Evolutionary conservation across 2,888 invertebrate species (phyloP).

Genomic region (Idaea straminata): DNA sequence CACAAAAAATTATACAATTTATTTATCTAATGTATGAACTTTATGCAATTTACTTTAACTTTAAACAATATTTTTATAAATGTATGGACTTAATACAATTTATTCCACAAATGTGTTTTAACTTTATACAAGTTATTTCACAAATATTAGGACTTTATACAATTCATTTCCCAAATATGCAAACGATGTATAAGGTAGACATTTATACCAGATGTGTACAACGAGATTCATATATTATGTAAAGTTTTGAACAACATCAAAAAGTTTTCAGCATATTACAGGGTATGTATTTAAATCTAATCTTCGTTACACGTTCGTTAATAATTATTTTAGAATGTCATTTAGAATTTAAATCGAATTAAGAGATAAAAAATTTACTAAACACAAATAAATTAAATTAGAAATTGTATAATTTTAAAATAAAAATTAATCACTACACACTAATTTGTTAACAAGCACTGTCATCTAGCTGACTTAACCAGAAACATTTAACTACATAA

Average conservation of each 20-base stretch:
- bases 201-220: neutral
- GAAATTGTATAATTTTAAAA: conserved; percentile 3
- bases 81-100: neutral
- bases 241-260: neutral
- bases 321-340: neutral
- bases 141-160: neutral
- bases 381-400: conserved; percentile 9
- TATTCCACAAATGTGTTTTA: neutral
- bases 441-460: conserved; percentile 5
- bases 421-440: conserved; percentile 4
- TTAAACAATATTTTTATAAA: neutral
- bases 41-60: neutral
- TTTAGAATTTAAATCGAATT: conserved; percentile 5
- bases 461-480: conserved; percentile 7
- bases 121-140: neutral
- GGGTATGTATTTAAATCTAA: neutral
- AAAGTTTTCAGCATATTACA: neutral
- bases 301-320: neutral
- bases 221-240: neutral
- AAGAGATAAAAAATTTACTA: conserved; percentile 6
- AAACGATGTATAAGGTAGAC: neutral
- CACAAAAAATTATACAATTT: neutral
- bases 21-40: neutral
- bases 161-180: neutral
- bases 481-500: conserved; percentile 6